A percentile compares a stretch with the other conserved stretches of the same genome.
Conservation (phyloP, 1,140 invertebrate genomes). For the Copidosoma floridanum region DNA sequence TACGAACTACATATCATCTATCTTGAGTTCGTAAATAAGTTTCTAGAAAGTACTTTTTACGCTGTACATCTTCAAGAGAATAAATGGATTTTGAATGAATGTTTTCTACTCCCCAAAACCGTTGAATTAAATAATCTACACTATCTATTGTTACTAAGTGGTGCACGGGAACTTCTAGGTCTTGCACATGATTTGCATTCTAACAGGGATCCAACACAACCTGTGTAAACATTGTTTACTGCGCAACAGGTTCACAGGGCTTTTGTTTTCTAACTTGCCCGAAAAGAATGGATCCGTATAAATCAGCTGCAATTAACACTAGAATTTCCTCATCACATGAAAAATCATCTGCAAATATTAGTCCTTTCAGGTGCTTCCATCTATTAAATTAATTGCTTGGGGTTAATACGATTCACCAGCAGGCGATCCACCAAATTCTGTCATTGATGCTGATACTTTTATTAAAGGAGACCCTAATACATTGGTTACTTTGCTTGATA, state of each 20-base stretch:
- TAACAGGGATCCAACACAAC: background rate
- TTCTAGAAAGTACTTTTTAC: too few species aligned
- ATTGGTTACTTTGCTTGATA: background rate
- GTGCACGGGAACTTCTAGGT: background rate
- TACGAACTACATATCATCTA: background rate
- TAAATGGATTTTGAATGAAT: background rate
- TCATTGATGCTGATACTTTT: background rate
- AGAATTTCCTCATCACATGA: background rate
- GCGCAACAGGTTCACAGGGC: background rate
- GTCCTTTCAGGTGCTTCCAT: background rate
- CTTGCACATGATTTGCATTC: background rate
- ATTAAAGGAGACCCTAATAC: background rate
- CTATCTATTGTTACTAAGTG: background rate
- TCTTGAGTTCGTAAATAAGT: too few species aligned
- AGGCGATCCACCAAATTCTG: background rate
- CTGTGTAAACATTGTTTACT: background rate
- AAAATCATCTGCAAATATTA: background rate
- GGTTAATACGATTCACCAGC: background rate
- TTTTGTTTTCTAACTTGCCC: background rate
- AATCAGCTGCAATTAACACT: background rate
- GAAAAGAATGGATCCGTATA: background rate
- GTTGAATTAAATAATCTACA: background rate
- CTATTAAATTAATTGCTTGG: background rate
- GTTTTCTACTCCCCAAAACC: background rate
- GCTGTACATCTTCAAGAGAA: too few species aligned